phyloP scores from a whole-genome alignment of 1,140 invertebrate genomes.

The Trigoniulus corallinus region DNA sequence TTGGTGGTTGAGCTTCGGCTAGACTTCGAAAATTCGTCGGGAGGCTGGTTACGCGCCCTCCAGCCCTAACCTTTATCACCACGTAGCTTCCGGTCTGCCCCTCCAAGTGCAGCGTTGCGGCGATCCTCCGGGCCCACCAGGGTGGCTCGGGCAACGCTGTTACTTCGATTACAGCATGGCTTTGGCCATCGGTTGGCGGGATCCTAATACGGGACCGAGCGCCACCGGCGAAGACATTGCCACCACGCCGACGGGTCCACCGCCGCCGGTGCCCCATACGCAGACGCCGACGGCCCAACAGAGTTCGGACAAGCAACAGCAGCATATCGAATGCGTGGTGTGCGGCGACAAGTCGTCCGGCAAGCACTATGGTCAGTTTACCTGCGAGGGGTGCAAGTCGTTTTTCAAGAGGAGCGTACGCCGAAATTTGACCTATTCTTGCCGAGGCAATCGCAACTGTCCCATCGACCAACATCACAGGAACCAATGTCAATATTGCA shows the following conservation, averaged over 20 bases:
- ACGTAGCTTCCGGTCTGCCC: no score
- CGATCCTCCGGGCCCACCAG: no score
- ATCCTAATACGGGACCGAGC: slow-evolving; percentile 8
- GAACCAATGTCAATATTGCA: slow-evolving; percentile 97
- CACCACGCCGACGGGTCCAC: slow-evolving; percentile 21
- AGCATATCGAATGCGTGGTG: slow-evolving; percentile 94
- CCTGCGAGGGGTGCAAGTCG: slow-evolving; percentile 96
- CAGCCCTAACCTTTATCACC: no score
- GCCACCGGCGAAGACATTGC: slow-evolving; percentile 15
- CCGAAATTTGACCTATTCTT: slow-evolving; percentile 92
- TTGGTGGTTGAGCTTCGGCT: no score
- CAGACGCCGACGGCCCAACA: slow-evolving; percentile 26
- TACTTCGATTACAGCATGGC: no score
- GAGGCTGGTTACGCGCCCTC: no score
- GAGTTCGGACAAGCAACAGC: slow-evolving; percentile 31
- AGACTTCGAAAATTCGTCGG: no score
- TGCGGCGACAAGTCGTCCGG: slow-evolving; percentile 97
- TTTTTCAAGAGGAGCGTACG: slow-evolving; percentile 97
- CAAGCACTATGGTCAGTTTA: slow-evolving; percentile 98
- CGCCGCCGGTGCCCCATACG: slow-evolving; percentile 14
- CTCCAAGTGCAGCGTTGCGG: not conserved
- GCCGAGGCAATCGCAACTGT: slow-evolving; percentile 88
- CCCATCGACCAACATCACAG: slow-evolving; percentile 98
- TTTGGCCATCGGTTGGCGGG: slow-evolving; percentile 12
- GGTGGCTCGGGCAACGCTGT: no score